Evolutionary conservation across 1,140 invertebrate species (phyloP).

Genomic region (Muscidifurax raptorellus): DNA sequence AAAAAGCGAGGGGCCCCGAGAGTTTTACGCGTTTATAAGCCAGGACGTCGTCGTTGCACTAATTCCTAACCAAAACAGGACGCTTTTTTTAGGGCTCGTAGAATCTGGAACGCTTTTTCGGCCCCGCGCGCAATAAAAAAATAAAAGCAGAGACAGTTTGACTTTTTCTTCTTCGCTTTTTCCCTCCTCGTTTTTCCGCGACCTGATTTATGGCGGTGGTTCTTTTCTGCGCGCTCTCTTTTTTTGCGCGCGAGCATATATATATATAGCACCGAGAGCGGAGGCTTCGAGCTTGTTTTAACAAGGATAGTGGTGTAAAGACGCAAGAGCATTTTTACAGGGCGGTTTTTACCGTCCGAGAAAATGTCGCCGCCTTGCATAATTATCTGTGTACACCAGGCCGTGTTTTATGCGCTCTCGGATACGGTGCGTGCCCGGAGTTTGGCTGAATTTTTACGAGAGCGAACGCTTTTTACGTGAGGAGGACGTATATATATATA

Average conservation of each 20-base stretch:
- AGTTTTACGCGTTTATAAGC: slow-evolving; percentile 58
- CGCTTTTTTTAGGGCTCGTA: slow-evolving; percentile 62
- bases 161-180: slow-evolving; percentile 8
- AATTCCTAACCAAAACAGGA: slow-evolving; percentile 71
- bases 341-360: slow-evolving; percentile 22
- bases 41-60: slow-evolving; percentile 53
- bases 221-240: slow-evolving; percentile 2
- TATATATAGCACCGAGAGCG: background rate
- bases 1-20: background rate
- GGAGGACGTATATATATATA: background rate
- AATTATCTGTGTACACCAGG: background rate
- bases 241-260: background rate
- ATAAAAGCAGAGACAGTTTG: slow-evolving; percentile 56
- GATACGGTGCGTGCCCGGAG: background rate
- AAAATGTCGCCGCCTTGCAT: background rate
- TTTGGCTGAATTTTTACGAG: background rate
- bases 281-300: background rate
- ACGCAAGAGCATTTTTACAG: slow-evolving; percentile 19
- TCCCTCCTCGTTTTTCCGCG: slow-evolving; percentile 19
- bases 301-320: slow-evolving; percentile 8
- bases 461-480: background rate
- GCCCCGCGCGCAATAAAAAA: slow-evolving; percentile 60
- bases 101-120: slow-evolving; percentile 62
- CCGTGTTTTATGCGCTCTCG: background rate
- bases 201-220: slow-evolving; percentile 7